Evolutionary conservation across 2,113 vertebrate species (phyloP), one percentile per base, ranked within the genome.

Genomic region (Craseonycteris thonglongyai): DNA sequence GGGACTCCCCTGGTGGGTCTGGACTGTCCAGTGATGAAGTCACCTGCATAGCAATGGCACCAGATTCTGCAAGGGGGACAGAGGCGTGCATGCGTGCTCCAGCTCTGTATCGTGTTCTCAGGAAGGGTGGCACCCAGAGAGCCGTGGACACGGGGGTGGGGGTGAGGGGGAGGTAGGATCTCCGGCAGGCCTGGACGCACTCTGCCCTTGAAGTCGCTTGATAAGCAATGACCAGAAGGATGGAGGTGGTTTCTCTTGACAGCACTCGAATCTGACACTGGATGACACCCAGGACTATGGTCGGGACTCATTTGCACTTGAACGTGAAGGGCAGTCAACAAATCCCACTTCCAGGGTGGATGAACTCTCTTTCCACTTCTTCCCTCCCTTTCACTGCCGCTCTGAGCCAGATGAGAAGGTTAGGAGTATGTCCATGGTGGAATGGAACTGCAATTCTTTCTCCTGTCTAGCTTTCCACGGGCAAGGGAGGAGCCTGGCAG

Each of bases 101-200:
- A 19, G 78, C 38, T 58, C 35, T 82, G 90, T 47, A 0, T 11
- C 51, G 90, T 74, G 45, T 69, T 80, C 87, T 91, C 65, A 72
- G 79, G 51, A 93, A 74, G 87, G 72, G 69, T 15, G 26, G 54
- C 26, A 59, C 28, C 58, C 58, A 15, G 18, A 49, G 84, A 90
- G 92, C 87, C 92, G 79, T 21, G 83, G 80, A 80, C 49, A 88
- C 0, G 30, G 95, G 93, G n/a, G n/a, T n/a, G n/a, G n/a, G n/a
- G n/a, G n/a, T n/a, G n/a, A n/a, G n/a, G n/a, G 93, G 93, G 95
- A 97, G 95, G 96, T 93, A 97, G 97, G 92, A 76, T 85, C 95
- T 95, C 94, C 96, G 51, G 42, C 93, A 90, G 28, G 72, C 91
- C 96, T 69, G 56, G 90, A 86, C n/a, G 75, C 92, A 61, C 45